Percentiles rank a stretch among this genome's conserved stretches.
Evolutionary conservation across 2,797 vertebrate species (phyloP).

Genomic region (Peromyscus melanophrys): DNA sequence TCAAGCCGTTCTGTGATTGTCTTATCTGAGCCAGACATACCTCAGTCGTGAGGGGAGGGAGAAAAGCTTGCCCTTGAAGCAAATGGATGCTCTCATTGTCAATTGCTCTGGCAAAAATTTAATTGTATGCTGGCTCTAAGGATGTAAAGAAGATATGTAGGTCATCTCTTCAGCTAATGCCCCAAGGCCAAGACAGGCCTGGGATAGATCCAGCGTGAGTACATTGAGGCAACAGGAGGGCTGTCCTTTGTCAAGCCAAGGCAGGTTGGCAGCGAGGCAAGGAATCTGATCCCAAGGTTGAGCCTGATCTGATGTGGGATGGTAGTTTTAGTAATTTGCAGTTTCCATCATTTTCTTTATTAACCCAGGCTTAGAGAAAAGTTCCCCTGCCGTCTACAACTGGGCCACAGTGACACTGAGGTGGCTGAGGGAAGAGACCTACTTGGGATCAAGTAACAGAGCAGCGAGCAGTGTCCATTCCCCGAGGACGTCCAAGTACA

Average conservation of each 20-base stretch:
- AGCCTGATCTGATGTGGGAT: neutral
- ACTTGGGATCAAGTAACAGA: neutral
- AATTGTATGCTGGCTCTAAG: slow-evolving; percentile 33
- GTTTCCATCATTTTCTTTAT: neutral
- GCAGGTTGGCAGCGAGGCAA: neutral
- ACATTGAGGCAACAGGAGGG: no score
- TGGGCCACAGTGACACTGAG: neutral
- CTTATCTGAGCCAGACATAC: slow-evolving; percentile 65
- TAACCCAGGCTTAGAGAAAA: slow-evolving; percentile 39
- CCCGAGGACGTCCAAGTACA: neutral
- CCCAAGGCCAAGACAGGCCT: neutral
- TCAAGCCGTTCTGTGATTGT: slow-evolving; percentile 19
- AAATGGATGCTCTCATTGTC: slow-evolving; percentile 53
- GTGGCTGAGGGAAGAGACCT: neutral
- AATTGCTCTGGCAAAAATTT: slow-evolving; percentile 24
- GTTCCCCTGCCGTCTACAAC: neutral
- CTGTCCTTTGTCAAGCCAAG: neutral
- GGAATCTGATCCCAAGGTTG: neutral
- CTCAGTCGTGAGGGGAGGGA: neutral
- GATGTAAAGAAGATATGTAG: slow-evolving; percentile 19
- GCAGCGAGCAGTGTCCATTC: neutral
- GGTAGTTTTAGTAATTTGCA: slow-evolving; percentile 24
- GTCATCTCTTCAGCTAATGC: neutral
- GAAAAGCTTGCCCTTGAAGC: slow-evolving; percentile 8
- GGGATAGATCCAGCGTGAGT: neutral